Evolutionary conservation across 2,113 vertebrate genomes (phyloP).

Genomic region (Salvelinus fontinalis): DNA sequence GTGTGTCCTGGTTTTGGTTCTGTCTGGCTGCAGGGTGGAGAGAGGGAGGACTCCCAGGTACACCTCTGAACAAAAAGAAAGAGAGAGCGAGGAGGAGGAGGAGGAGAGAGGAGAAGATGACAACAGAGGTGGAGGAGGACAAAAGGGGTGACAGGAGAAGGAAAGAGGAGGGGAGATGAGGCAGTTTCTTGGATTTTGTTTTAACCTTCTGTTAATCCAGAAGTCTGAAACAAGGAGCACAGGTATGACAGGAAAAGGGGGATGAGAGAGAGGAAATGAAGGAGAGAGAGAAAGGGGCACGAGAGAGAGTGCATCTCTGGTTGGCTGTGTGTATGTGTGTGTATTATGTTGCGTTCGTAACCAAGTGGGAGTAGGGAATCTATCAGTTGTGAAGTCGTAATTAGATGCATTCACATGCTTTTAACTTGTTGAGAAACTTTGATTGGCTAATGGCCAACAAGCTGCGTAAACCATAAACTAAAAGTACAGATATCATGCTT

Average conservation of each 20-base stretch:
- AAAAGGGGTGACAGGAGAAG: background rate
- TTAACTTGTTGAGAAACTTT: too few species aligned
- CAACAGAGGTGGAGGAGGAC: constrained; percentile 7
- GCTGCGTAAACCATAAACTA: too few species aligned
- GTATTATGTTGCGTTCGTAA: constrained; percentile 1
- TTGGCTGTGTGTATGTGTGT: constrained; percentile 8
- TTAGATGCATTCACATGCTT: too few species aligned
- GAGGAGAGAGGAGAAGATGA: constrained; percentile 14
- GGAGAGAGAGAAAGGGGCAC: too few species aligned
- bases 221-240: constrained; percentile 27
- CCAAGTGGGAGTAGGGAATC: too few species aligned
- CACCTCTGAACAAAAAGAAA: constrained; percentile 12
- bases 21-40: background rate
- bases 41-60: constrained; percentile 23
- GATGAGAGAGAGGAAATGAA: constrained; percentile 9
- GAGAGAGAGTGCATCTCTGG: background rate
- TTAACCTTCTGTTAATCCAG: constrained; percentile 15
- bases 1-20: constrained; percentile 11
- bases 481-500: too few species aligned
- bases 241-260: constrained; percentile 43
- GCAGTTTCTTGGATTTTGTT: background rate
- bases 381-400: too few species aligned
- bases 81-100: too few species aligned
- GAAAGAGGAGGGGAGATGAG: constrained; percentile 20
- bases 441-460: too few species aligned